Conservation (phyloP, 2,888 invertebrate species). For the Apamea anceps region DNA sequence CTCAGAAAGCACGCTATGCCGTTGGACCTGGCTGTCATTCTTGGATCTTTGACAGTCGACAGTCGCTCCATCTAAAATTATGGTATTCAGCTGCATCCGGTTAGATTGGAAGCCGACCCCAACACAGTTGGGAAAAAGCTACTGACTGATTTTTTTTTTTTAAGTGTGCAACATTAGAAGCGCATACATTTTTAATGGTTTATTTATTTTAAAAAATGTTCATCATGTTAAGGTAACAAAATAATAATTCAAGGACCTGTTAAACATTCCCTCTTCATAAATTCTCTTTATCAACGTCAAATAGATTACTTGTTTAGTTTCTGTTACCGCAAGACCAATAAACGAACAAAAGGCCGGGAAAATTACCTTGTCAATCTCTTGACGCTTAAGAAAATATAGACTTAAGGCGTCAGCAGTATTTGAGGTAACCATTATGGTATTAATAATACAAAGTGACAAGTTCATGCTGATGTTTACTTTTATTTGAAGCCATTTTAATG, state of each 20-base stretch:
- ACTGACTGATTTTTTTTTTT: no score
- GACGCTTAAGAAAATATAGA: slow-evolving; percentile 31
- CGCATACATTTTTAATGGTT: background rate
- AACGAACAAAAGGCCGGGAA: slow-evolving; percentile 46
- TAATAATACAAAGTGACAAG: slow-evolving; percentile 6
- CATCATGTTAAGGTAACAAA: background rate
- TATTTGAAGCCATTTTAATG: background rate
- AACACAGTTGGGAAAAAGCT: no score
- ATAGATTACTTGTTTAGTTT: slow-evolving; percentile 34
- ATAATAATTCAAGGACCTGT: background rate
- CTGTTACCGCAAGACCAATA: slow-evolving; percentile 44
- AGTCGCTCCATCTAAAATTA: no score
- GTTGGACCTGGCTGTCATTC: no score
- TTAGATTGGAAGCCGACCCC: no score
- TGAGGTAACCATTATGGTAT: background rate
- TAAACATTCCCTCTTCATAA: no score
- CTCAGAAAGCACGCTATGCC: no score
- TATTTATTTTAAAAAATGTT: background rate
- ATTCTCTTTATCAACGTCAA: slow-evolving; percentile 17
- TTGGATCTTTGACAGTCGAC: no score
- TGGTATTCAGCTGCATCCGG: no score
- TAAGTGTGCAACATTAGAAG: background rate
- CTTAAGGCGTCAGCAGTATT: slow-evolving; percentile 11
- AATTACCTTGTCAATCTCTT: slow-evolving; percentile 54
- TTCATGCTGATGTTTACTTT: background rate